Evolutionary conservation across 2,113 vertebrate genomes (phyloP).

Genomic region (Acrocephalus kingi): DNA sequence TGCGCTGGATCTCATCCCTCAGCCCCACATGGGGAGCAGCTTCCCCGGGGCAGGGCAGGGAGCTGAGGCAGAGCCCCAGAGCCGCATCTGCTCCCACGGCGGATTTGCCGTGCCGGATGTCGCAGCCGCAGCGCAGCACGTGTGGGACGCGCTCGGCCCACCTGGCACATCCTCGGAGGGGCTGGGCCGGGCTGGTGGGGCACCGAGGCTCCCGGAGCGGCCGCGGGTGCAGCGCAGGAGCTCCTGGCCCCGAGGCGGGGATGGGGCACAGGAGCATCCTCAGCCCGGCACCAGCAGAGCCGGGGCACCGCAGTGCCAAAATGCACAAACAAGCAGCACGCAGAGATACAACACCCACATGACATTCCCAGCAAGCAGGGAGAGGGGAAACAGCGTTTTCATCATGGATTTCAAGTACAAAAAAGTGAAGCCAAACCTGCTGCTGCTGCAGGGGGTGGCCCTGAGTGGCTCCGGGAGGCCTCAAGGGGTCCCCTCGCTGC

Average conservation of each 20-base stretch:
- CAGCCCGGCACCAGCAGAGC: rapidly evolving
- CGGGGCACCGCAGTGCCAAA: rapidly evolving
- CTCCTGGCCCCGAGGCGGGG: rapidly evolving
- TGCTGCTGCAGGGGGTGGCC: neutral
- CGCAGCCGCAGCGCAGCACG: neutral
- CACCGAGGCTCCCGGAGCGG: rapidly evolving
- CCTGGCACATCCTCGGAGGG: neutral
- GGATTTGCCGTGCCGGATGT: neutral
- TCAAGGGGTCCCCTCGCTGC: neutral
- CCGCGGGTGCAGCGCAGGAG: rapidly evolving
- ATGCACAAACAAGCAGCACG: rapidly evolving
- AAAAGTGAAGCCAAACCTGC: rapidly evolving
- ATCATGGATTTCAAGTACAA: neutral
- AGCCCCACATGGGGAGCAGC: neutral
- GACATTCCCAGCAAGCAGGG: neutral
- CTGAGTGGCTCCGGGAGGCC: rapidly evolving
- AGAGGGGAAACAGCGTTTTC: neutral
- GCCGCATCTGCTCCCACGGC: rapidly evolving
- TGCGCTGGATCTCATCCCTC: neutral
- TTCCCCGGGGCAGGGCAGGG: rapidly evolving
- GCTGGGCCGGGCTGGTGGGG: rapidly evolving
- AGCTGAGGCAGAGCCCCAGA: neutral
- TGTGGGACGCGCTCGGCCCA: neutral
- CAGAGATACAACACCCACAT: rapidly evolving
- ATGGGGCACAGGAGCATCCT: rapidly evolving